Conservation (phyloP, 1,140 invertebrate species). For the Drosophila rufa region DNA sequence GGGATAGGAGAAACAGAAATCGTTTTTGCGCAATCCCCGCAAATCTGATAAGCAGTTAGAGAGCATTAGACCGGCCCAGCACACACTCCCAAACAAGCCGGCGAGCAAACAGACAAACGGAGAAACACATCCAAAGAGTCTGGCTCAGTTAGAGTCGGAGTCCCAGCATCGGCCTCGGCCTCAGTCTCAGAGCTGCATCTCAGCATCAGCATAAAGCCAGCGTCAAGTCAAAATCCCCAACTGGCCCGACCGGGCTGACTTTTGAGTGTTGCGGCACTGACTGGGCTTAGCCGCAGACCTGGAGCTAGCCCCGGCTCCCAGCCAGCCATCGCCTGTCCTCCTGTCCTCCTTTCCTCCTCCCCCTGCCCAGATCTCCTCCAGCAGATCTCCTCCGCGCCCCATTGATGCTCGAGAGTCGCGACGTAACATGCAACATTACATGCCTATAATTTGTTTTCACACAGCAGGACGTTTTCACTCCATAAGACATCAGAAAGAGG, state of each 20-base stretch:
- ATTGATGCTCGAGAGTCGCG: slow-evolving; percentile 56
- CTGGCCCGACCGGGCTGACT: slow-evolving; percentile 64
- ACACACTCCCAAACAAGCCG: slow-evolving; percentile 46
- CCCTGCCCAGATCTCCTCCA: slow-evolving; percentile 10
- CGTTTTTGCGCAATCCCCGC: slow-evolving; percentile 75
- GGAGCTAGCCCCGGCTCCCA: slow-evolving; percentile 31
- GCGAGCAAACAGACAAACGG: slow-evolving; percentile 42
- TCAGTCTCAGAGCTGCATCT: slow-evolving; percentile 8
- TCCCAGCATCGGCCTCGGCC: slow-evolving; percentile 28
- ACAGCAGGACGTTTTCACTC: slow-evolving; percentile 85
- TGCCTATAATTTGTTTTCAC: slow-evolving; percentile 85
- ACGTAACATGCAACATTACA: slow-evolving; percentile 85
- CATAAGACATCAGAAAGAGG: slow-evolving; percentile 84
- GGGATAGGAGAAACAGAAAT: slow-evolving; percentile 56
- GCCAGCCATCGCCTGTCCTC: slow-evolving; percentile 24
- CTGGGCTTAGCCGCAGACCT: slow-evolving; percentile 55
- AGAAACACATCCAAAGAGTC: slow-evolving; percentile 47
- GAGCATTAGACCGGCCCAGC: slow-evolving; percentile 68
- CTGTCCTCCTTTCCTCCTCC: neutral
- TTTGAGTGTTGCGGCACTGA: slow-evolving; percentile 65
- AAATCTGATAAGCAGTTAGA: slow-evolving; percentile 81
- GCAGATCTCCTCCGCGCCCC: slow-evolving; percentile 12
- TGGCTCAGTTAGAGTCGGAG: slow-evolving; percentile 30
- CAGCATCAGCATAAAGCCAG: slow-evolving; percentile 63
- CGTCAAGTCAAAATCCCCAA: slow-evolving; percentile 65